Evolutionary conservation across 2,797 vertebrate species (phyloP), one percentile per base, ranked within the genome.

Genomic region (Mus minutoides): DNA sequence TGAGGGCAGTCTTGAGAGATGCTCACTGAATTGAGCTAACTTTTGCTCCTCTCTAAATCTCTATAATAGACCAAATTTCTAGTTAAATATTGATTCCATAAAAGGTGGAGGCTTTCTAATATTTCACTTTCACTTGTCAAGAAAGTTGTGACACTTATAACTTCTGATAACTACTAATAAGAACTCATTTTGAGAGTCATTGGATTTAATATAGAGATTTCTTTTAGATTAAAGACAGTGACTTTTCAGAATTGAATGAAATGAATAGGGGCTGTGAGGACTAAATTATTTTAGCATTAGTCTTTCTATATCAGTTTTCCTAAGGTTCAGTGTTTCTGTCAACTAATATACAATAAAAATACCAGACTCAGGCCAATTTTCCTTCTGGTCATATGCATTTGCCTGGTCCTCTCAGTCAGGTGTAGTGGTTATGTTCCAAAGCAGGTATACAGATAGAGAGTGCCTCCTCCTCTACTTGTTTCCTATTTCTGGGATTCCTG

Each of bases 341-440:
- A 98, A 96, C 85, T 84, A 96, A 90, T 95, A 94, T 97, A 94
- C 94, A 97, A 95, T 91, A 96, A 97, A 95, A 97, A 97, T 95
- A 96, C 97, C 98, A 97, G 97, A 97, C 46, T 92, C 11, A 82
- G 77, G 24, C 0, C 29, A 88, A 93, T 97, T 97, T 98, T 88
- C 4, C 97, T 98, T 91, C 97, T 94, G 96, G 92, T 87, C 89
- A 97, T 98, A 92, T 95, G 88, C 86, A 88, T 97, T 98, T 95
- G 7, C 69, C 37, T 21, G n/a, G n/a, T 37, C 34, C 67, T 71
- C 7, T 71, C 17, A 19, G 34, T 71, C 3, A n/a, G 17, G 34
- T 71, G 3, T 37, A 3, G n/a, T 37, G n/a, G 34, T 37, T 71
- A 37, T 71, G 3, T 71, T 37, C 69, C n/a, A 21, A 71, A 71